Evolutionary conservation across 2,113 vertebrate species (phyloP).

Genomic region (Callaeas wilsoni): DNA sequence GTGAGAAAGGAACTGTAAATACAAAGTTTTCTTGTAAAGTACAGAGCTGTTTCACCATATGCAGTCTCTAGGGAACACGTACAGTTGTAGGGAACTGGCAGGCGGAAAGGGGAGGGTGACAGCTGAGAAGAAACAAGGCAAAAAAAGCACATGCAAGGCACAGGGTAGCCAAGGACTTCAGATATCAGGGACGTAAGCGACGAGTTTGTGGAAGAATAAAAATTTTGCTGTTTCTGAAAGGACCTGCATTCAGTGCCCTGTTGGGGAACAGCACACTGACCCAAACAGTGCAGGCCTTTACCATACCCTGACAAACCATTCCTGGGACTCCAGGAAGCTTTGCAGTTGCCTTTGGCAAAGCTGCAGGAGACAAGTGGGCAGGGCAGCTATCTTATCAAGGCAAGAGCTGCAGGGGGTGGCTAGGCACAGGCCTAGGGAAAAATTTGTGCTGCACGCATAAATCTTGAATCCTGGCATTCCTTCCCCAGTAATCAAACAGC

Average conservation of each 20-base stretch:
- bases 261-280: not conserved
- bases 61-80: not conserved
- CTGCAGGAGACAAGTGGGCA: not conserved
- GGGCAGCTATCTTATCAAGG: not conserved
- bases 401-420: not conserved
- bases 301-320: not conserved
- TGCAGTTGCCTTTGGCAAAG: not conserved
- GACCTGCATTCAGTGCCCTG: not conserved
- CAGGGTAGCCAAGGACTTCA: not conserved
- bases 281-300: not conserved
- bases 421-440: not conserved
- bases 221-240: not conserved
- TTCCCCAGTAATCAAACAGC: not conserved
- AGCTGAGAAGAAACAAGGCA: not conserved
- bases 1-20: not conserved
- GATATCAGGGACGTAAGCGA: not conserved
- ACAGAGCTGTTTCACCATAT: not conserved
- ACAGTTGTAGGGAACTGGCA: not conserved
- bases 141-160: not conserved
- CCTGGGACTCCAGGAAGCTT: not conserved
- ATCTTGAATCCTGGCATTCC: slow-evolving; percentile 1
- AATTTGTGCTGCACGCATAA: not conserved
- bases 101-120: not conserved
- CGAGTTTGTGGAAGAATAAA: not conserved
- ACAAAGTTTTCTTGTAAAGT: not conserved